phyloP scores from a whole-genome alignment of 2,888 invertebrate species.

The Dorcus hopei region DNA sequence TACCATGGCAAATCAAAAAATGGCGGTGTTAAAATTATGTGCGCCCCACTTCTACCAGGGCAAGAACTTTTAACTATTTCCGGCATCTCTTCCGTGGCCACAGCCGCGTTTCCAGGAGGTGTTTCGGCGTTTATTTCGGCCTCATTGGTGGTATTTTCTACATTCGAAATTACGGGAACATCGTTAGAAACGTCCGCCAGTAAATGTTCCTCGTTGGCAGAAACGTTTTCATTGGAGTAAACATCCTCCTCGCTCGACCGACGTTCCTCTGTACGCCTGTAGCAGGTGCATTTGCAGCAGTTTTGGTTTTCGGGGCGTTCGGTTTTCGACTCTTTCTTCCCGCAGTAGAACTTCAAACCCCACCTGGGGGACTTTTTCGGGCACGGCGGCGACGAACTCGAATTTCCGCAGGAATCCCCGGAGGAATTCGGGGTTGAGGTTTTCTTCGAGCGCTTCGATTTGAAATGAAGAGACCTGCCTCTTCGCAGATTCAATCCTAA shows the following conservation, averaged over 20 bases:
- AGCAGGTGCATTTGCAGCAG: constrained; percentile 46
- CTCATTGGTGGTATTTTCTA: constrained; percentile 3
- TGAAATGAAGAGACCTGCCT: constrained; percentile 40
- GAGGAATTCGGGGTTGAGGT: not conserved
- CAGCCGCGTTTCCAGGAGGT: not conserved
- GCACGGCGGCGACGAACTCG: not conserved
- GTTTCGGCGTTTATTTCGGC: constrained; percentile 6
- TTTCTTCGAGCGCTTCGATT: constrained; percentile 36
- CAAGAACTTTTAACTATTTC: constrained; percentile 27
- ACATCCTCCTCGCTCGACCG: constrained; percentile 29
- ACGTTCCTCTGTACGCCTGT: constrained; percentile 37
- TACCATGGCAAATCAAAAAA: constrained; percentile 41
- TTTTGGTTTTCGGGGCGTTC: constrained; percentile 29
- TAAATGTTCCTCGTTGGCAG: constrained; percentile 1
- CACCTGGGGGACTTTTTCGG: constrained; percentile 44
- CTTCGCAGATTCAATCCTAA: constrained; percentile 40
- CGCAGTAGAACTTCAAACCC: constrained; percentile 44
- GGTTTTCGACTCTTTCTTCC: constrained; percentile 40
- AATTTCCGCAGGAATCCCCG: not conserved
- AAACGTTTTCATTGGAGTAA: constrained; percentile 18
- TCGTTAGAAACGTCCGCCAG: not conserved
- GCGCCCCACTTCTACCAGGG: constrained; percentile 30
- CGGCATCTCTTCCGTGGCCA: constrained; percentile 5
- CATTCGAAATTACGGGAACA: not conserved
- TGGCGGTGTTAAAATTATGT: constrained; percentile 37